A percentile compares a stretch with the other conserved stretches of the same genome.
Conservation (phyloP, 1,140 invertebrate genomes). For the Drosophila orosa region DNA sequence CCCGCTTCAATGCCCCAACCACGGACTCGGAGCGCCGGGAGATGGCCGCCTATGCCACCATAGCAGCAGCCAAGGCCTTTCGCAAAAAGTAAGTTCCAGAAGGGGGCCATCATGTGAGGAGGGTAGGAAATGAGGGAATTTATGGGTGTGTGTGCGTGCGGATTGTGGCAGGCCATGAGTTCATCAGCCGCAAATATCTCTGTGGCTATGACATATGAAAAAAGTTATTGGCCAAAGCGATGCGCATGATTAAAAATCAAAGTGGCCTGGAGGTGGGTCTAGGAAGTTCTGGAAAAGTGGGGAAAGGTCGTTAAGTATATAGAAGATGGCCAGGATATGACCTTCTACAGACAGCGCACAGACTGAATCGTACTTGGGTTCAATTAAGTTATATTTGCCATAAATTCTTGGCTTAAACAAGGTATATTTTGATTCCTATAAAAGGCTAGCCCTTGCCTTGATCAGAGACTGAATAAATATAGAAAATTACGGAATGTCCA, state of each 20-base stretch:
- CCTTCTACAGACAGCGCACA: no score
- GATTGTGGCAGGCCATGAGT: constrained; percentile 22
- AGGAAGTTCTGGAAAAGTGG: neutral
- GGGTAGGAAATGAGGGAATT: neutral
- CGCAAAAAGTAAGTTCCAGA: constrained; percentile 78
- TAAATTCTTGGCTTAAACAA: neutral
- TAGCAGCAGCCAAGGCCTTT: constrained; percentile 80
- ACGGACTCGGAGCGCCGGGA: constrained; percentile 62
- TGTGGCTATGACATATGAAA: constrained; percentile 48
- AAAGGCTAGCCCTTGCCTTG: no score
- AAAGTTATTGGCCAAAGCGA: constrained; percentile 56
- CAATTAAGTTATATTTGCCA: no score
- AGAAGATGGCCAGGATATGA: no score
- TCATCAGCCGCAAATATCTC: constrained; percentile 44
- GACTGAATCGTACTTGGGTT: no score
- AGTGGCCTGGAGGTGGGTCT: constrained; percentile 27
- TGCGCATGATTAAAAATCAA: constrained; percentile 60
- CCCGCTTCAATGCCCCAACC: constrained; percentile 78
- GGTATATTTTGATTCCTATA: no score
- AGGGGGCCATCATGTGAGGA: no score
- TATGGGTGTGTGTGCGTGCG: neutral
- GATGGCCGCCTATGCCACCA: constrained; percentile 82
- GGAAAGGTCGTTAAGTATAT: no score
- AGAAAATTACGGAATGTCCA: neutral
- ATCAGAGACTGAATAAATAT: neutral